A percentile compares a stretch with the other conserved stretches of the same genome.
phyloP scores from a whole-genome alignment of 2,888 invertebrate species.

The Prosapia bicincta region DNA sequence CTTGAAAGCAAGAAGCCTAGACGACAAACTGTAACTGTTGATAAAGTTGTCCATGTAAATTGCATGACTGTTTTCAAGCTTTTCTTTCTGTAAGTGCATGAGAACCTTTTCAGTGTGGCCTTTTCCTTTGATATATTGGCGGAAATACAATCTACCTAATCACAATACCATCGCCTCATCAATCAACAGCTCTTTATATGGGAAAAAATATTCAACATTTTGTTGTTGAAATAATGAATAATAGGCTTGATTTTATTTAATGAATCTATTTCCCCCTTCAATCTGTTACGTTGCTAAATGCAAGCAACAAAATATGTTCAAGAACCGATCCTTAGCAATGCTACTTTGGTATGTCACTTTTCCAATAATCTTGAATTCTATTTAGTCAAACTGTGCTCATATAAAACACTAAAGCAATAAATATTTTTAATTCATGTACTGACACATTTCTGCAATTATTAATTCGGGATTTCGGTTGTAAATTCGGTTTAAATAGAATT shows the following conservation, averaged over 20 bases:
- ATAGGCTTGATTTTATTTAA: slow-evolving; percentile 10
- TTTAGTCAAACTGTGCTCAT: neutral
- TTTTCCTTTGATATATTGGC: no score
- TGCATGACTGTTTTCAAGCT: slow-evolving; percentile 40
- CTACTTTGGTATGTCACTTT: neutral
- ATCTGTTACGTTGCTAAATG: neutral
- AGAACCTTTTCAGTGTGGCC: slow-evolving; percentile 38
- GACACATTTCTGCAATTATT: no score
- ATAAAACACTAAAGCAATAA: neutral
- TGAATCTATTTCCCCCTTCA: no score
- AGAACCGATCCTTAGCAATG: neutral
- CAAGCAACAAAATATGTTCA: neutral
- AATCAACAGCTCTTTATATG: slow-evolving; percentile 27
- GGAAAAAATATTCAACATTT: slow-evolving; percentile 30
- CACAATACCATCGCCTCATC: slow-evolving; percentile 31
- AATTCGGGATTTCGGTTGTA: no score
- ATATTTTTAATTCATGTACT: no score
- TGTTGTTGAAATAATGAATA: slow-evolving; percentile 29
- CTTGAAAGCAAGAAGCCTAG: slow-evolving; percentile 40
- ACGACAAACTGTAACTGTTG: no score
- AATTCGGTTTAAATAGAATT: no score
- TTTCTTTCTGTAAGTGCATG: slow-evolving; percentile 41
- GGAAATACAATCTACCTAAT: slow-evolving; percentile 36
- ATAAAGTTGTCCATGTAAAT: slow-evolving; percentile 44
- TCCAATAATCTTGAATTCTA: slow-evolving; percentile 7